Evolutionary conservation across 2,797 vertebrate genomes (phyloP), one percentile per base, ranked within the genome.

Genomic region (Hapalemur alaotrensis): DNA sequence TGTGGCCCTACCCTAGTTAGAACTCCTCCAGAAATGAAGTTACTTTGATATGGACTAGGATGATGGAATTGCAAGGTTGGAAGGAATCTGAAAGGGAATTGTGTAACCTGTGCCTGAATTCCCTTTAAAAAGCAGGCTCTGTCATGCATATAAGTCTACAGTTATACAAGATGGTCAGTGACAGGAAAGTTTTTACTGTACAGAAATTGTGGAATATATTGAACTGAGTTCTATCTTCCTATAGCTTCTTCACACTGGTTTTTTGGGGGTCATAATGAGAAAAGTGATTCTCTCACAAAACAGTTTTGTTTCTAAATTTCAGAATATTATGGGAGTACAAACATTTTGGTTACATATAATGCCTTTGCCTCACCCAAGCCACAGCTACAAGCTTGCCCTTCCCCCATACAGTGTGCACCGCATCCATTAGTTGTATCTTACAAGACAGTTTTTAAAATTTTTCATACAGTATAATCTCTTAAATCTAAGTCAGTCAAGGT

Each of bases 41-140:
- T 67, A 25, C 48, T 82, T 90, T 95, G 89, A 25, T 93, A 5
- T 86, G 70, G 43, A 92, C 83, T 88, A 80, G 35, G 92, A 80
- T 70, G 52, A 87, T 20, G 5, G 35, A 67, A 43, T 79, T 90
- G 48, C 43, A 94, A 82, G 22, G 43, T 61, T 61, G 48, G 76
- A 95, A 91, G 92, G 46, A 84, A 78, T 72, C 28, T 57, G 41
- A 81, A 89, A 92, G 41, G 76, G 20, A 57, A 63, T 73, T 23
- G 7, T 87, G 41, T 57, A 90, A 75, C 41, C 22, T 1, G 0
- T 59, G 54, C 50, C 69, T 90, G 69, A 35, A 65, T 95, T 95
- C 41, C 59, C 81, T 78, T 94, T 78, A 41, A 70, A 75, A 81
- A 90, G 43, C 4, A 65, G n/a, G 15, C 46, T 72, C 22, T 82